Base-by-base conservation (phyloP, 2,888 invertebrate genomes). In the Magallana nippona region DNA sequence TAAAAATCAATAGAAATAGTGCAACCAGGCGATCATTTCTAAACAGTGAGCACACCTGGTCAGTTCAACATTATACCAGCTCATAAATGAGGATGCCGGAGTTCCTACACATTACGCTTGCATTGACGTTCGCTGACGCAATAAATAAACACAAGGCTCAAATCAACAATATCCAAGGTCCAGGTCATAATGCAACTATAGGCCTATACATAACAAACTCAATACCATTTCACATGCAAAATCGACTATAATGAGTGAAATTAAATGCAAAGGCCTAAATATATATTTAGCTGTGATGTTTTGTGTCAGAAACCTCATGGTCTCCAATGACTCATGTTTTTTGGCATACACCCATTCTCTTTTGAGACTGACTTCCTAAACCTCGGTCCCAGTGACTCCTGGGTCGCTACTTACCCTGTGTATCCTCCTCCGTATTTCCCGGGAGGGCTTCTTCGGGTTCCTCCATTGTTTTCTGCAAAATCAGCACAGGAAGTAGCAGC, bases 261-360 rank as follows among this genome's bases (percentile, higher is more conserved):
- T 71, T 27, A 5, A 15, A 71, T 15, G 22, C 11, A 62, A 71
- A 8, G 27, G 27, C 2, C 22, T 27, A 10, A 71, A 27, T 71
- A 71, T 71, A 71, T 27, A 71, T 27, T 71, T 71, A 71, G 71
- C 27, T 15, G 19, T 71, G 71, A 71, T 71, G 71, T 32, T 71
- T 71, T 71, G 71, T 71, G 71, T 27, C 71, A 71, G 71, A 71
- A 71, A 71, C 71, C 71, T 71, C 71, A 71, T 71, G 71, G 71
- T 71, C 71, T 22, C 71, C 71, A 71, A 71, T 71, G 71, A 71
- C 71, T 71, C 71, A 71, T 71, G 71, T 27, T 27, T 13, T 71
- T 71, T 71, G 71, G 71, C 71, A 71, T 71, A 71, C 71, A 71
- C 71, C 71, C 71, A 71, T 71, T 71, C 32, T 60, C 19, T 19